Conservation (phyloP, 64 coral and sea anemone species). For the Stichodactyla mertensii region DNA sequence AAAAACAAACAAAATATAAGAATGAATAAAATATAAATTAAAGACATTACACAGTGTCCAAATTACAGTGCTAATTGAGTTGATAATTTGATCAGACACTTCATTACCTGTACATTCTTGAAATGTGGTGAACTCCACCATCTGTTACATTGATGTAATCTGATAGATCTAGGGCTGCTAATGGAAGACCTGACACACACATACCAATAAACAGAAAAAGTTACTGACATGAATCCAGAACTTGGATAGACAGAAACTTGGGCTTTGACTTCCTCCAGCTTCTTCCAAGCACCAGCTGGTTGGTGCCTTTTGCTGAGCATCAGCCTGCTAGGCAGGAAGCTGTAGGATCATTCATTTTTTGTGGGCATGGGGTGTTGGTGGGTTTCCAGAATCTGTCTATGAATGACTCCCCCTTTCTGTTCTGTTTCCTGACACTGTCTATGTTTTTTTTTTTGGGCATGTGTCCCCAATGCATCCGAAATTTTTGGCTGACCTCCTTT, state of each 20-base stretch:
- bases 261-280: too few relatives aligned
- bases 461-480: too few relatives aligned
- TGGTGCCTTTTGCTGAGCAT: too few relatives aligned
- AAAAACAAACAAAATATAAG: neutral
- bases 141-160: slow-evolving; percentile 82
- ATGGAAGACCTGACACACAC: slow-evolving; percentile 40
- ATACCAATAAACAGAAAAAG: neutral
- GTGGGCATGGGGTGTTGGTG: too few relatives aligned
- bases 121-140: slow-evolving; percentile 46
- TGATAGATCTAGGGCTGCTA: slow-evolving; percentile 69
- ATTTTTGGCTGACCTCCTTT: too few relatives aligned
- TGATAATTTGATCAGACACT: neutral
- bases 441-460: neutral
- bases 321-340: too few relatives aligned
- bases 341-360: too few relatives aligned
- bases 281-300: too few relatives aligned
- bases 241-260: too few relatives aligned
- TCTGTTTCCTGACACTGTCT: neutral
- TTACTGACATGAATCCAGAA: too few relatives aligned
- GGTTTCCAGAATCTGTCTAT: too few relatives aligned
- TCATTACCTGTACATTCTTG: slow-evolving; percentile 65
- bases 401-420: neutral
- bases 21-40: neutral
- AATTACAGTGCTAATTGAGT: too few relatives aligned
- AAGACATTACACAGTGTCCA: neutral